A percentile compares a stretch with the other conserved stretches of the same genome.
These are phyloP conservation scores for Microtus ochrogaster DNA, from an alignment of 2,113 vertebrate species.

Conservation along the genomic window DNA sequence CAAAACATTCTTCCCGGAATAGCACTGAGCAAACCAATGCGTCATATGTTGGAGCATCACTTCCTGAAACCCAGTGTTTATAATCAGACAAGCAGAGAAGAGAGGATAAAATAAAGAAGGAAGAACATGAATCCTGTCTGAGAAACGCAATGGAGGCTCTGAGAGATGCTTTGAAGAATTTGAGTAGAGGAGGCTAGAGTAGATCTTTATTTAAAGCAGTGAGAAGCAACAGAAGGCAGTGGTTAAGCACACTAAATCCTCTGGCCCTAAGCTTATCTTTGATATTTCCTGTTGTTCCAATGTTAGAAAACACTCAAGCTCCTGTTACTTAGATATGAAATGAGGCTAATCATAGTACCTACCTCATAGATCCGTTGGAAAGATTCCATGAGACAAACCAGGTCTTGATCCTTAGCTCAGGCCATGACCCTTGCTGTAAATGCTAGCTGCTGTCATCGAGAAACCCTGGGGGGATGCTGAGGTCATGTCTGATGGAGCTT, in stretches of 20 bases:
- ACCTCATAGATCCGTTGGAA: conserved; percentile 1
- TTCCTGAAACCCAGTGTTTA: not conserved
- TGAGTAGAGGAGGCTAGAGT: fast-evolving
- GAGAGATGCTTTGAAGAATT: not conserved
- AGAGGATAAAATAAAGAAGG: not conserved
- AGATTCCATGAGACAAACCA: conserved; percentile 10
- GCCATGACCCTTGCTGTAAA: conserved; percentile 2
- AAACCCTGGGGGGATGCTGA: conserved; percentile 28
- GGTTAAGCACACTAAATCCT: conserved; percentile 30
- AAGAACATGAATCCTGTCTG: not conserved
- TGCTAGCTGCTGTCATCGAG: not conserved
- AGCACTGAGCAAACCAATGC: not conserved
- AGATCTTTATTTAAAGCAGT: not conserved
- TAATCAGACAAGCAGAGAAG: conserved; percentile 2
- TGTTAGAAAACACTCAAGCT: conserved; percentile 22
- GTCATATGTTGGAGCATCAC: not conserved
- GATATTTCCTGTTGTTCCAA: not conserved
- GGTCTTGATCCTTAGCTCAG: conserved; percentile 9
- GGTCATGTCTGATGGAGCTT: not conserved
- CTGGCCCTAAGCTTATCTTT: conserved; percentile 27
- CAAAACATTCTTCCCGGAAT: not conserved
- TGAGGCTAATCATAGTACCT: not conserved
- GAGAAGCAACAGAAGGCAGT: not conserved
- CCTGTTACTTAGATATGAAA: conserved; percentile 39
- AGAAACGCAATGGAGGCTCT: not conserved